Percentiles rank a stretch among this genome's conserved stretches.
phyloP scores from a whole-genome alignment of 2,113 vertebrate genomes.

The Sarotherodon lohbergeri region DNA sequence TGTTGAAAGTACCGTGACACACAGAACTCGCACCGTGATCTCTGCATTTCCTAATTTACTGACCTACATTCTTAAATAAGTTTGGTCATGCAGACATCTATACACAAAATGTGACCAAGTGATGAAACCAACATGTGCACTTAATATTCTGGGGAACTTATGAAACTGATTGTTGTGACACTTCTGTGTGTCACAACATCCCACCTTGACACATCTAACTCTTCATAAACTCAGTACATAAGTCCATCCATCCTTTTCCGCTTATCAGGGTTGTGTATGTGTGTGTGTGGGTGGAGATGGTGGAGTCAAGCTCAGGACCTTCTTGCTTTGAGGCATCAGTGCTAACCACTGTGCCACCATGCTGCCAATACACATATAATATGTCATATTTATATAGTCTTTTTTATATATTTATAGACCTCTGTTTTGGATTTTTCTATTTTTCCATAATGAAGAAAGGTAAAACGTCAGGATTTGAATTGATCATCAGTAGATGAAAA shows the following conservation, averaged over 20 bases:
- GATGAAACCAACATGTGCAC: not conserved
- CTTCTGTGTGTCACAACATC: not conserved
- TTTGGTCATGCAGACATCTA: not conserved
- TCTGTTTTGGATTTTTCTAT: too few relatives aligned
- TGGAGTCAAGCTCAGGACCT: not conserved
- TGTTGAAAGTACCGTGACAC: not conserved
- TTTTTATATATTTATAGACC: not conserved
- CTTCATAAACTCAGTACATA: not conserved
- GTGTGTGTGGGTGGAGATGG: not conserved
- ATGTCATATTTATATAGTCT: not conserved
- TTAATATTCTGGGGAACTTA: not conserved
- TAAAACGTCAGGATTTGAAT: too few relatives aligned
- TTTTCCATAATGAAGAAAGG: too few relatives aligned
- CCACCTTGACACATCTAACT: not conserved
- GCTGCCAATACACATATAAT: not conserved
- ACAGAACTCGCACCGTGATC: not conserved
- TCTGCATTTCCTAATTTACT: not conserved
- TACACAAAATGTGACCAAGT: not conserved
- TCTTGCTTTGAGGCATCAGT: not conserved
- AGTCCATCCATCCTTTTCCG: not conserved
- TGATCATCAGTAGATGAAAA: too few relatives aligned
- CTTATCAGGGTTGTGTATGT: not conserved
- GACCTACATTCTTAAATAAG: not conserved
- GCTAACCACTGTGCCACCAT: not conserved
- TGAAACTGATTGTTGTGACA: not conserved